Conservation (phyloP, 2,797 vertebrate genomes). For the Myotis pilosus region DNA sequence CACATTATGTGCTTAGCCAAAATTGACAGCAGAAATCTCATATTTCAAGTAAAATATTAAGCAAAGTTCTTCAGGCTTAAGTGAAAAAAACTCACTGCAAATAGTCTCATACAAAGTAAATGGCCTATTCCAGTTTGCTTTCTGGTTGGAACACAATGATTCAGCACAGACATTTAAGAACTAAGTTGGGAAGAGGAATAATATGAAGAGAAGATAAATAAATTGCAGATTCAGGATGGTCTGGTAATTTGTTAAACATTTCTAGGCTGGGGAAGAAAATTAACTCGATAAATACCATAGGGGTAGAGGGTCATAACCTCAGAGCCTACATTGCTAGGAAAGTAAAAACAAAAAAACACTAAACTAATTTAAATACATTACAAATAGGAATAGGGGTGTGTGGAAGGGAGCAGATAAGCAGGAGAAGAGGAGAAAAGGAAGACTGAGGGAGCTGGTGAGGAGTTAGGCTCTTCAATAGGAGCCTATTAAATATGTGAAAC, state of each 20-base stretch:
- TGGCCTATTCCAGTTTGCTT: not conserved
- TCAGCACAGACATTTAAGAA: not conserved
- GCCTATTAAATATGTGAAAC: not conserved
- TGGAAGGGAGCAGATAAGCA: not conserved
- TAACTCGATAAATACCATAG: not conserved
- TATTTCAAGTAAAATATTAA: not conserved
- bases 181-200: not conserved
- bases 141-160: not conserved
- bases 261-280: not conserved
- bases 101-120: not conserved
- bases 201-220: not conserved
- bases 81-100: not conserved
- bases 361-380: not conserved
- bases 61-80: not conserved
- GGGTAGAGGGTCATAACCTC: not conserved
- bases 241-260: not conserved
- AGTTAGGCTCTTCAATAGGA: not conserved
- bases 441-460: not conserved
- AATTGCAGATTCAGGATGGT: not conserved
- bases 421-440: not conserved
- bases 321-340: not conserved
- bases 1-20: conserved; percentile 16
- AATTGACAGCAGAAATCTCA: not conserved
- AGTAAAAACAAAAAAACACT: not conserved
- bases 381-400: not conserved